A percentile compares a stretch with the other conserved stretches of the same genome.
Conservation (phyloP, 2,888 invertebrate species). For the Lasius platythorax region DNA sequence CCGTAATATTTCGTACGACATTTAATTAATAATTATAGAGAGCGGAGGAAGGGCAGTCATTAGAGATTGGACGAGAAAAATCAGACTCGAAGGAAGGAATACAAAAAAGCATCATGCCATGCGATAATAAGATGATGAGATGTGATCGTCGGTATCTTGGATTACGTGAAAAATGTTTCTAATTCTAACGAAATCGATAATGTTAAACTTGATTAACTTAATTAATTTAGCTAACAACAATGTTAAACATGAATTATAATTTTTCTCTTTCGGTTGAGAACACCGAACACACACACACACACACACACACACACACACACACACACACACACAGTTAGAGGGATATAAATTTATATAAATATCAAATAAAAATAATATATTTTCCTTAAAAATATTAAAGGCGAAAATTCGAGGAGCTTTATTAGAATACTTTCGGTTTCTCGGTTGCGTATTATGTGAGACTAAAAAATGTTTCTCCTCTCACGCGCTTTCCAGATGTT, state of each 20-base stretch:
- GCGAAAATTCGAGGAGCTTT: neutral
- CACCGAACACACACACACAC: no score
- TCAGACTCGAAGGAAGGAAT: neutral
- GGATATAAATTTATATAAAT: neutral
- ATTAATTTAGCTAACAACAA: neutral
- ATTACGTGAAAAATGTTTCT: constrained; percentile 43
- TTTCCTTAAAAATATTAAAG: constrained; percentile 1
- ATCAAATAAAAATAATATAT: neutral
- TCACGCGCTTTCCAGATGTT: constrained; percentile 63
- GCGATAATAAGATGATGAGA: constrained; percentile 61
- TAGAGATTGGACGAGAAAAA: neutral
- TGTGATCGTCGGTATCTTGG: constrained; percentile 44
- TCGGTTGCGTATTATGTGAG: neutral
- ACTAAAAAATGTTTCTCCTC: constrained; percentile 1
- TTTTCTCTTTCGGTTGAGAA: neutral
- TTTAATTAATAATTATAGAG: constrained; percentile 60
- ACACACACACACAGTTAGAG: neutral
- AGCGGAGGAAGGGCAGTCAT: constrained; percentile 5
- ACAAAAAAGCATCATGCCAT: constrained; percentile 24
- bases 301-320: no score
- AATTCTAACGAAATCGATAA: constrained; percentile 53
- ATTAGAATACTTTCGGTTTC: constrained; percentile 15
- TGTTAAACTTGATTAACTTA: constrained; percentile 10
- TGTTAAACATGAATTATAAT: neutral
- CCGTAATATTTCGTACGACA: constrained; percentile 51